Percentiles rank a stretch among this genome's conserved stretches.
Evolutionary conservation across 2,797 vertebrate species (phyloP).

Genomic region (Phoeniculus purpureus): DNA sequence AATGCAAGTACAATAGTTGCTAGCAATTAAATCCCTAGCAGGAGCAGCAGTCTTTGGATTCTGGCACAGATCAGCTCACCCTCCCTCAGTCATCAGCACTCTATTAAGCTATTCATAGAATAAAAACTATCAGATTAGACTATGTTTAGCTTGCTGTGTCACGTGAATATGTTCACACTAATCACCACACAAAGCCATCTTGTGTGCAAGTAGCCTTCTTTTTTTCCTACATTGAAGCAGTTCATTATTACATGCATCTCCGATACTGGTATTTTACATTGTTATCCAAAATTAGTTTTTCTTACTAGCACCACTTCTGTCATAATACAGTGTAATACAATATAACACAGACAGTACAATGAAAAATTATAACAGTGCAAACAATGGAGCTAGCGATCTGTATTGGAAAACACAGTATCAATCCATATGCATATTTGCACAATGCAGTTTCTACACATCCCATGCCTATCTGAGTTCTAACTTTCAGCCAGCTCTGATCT

Average conservation of each 20-base stretch:
- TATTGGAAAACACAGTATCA: not conserved
- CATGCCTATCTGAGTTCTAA: not conserved
- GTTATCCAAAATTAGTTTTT: conserved; percentile 17
- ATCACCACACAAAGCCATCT: conserved; percentile 27
- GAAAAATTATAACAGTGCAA: not conserved
- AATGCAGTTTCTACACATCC: not conserved
- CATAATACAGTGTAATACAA: not conserved
- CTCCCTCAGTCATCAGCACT: not conserved
- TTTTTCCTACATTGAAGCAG: not conserved
- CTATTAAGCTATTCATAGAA: conserved; percentile 42
- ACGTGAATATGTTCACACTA: conserved; percentile 27
- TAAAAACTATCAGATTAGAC: conserved; percentile 56
- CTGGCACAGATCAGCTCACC: conserved; percentile 29
- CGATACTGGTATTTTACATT: not conserved
- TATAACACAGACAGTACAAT: not conserved
- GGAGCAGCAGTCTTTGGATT: not conserved
- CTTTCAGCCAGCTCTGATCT: conserved; percentile 17
- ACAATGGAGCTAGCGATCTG: not conserved
- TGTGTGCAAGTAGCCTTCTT: conserved; percentile 13
- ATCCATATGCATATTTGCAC: not conserved
- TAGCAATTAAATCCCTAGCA: conserved; percentile 16
- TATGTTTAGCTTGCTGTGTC: not conserved
- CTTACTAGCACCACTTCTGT: conserved; percentile 5
- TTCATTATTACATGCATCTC: conserved; percentile 23
- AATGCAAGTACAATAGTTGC: not conserved